Evolutionary conservation across 92 coral and sea anemone species (phyloP).

Genomic region (Nematostella vectensis): DNA sequence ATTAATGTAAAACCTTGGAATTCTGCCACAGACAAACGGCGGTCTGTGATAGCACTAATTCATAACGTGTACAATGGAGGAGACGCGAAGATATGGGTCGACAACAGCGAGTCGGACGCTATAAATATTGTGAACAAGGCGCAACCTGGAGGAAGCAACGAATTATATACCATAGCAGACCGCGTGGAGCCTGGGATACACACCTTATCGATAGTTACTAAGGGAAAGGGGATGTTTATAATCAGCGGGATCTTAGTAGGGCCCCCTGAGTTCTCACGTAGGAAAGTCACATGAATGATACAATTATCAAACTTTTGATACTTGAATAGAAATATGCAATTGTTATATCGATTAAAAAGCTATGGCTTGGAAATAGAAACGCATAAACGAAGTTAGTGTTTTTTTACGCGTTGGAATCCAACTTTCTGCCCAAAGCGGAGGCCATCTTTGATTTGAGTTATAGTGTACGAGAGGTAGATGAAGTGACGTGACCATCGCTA

Average conservation of each 20-base stretch:
- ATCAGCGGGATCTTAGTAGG: constrained; percentile 43
- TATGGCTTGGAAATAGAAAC: no score
- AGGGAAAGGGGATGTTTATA: constrained; percentile 12
- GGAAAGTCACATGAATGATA: not conserved
- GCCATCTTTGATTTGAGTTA: no score
- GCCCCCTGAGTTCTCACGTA: constrained; percentile 10
- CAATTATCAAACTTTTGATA: no score
- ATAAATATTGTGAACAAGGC: constrained; percentile 18
- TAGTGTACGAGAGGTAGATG: no score
- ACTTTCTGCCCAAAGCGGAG: no score
- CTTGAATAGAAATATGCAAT: no score
- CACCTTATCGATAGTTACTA: constrained; percentile 18
- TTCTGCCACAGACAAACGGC: not conserved
- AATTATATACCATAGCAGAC: constrained; percentile 6
- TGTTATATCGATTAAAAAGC: no score
- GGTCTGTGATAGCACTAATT: constrained; percentile 1
- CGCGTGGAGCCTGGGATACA: constrained; percentile 27
- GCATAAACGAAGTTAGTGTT: no score
- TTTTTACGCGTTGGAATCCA: no score
- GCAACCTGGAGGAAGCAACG: constrained; percentile 9
- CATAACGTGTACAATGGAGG: constrained; percentile 22
- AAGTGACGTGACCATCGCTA: no score
- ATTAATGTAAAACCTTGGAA: not conserved
- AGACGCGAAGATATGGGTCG: constrained; percentile 23
- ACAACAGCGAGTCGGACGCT: constrained; percentile 15